Conservation (phyloP, 2,888 invertebrate genomes). For the Endotricha flammealis region DNA sequence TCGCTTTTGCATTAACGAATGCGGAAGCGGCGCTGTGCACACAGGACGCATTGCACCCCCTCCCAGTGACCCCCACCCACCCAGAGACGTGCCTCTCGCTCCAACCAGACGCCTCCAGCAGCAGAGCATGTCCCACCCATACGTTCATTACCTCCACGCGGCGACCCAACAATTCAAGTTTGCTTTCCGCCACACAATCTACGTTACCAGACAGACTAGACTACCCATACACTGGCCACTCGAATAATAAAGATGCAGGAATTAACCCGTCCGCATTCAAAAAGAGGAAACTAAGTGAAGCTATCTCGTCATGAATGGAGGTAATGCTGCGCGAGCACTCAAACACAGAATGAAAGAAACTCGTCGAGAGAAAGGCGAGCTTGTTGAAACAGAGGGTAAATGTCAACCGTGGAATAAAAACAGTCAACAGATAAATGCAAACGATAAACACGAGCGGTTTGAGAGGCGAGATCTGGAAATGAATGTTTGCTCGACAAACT, state of each 20-base stretch:
- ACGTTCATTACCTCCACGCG: conserved; percentile 75
- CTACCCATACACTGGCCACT: conserved; percentile 65
- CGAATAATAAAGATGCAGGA: conserved; percentile 78
- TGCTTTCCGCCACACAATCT: conserved; percentile 76
- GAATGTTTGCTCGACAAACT: conserved; percentile 52
- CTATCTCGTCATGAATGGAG: conserved; percentile 73
- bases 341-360: conserved; percentile 73
- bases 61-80: conserved; percentile 32
- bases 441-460: conserved; percentile 70
- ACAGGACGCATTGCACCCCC: conserved; percentile 68
- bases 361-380: conserved; percentile 55
- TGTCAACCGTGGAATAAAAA: conserved; percentile 76
- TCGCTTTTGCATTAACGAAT: conserved; percentile 78
- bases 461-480: conserved; percentile 58
- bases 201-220: conserved; percentile 68
- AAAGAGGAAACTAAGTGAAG: conserved; percentile 77
- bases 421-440: conserved; percentile 78
- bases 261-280: conserved; percentile 71
- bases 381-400: conserved; percentile 74
- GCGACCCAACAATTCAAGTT: conserved; percentile 77
- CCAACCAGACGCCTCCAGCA: conserved; percentile 68
- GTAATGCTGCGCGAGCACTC: conserved; percentile 71
- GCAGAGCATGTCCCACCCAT: conserved; percentile 68
- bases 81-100: conserved; percentile 49
- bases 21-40: conserved; percentile 77